These are phyloP conservation scores for Sakesphorus luctuosus DNA, from an alignment of 2,113 vertebrate genomes.

Conservation along the genomic window DNA sequence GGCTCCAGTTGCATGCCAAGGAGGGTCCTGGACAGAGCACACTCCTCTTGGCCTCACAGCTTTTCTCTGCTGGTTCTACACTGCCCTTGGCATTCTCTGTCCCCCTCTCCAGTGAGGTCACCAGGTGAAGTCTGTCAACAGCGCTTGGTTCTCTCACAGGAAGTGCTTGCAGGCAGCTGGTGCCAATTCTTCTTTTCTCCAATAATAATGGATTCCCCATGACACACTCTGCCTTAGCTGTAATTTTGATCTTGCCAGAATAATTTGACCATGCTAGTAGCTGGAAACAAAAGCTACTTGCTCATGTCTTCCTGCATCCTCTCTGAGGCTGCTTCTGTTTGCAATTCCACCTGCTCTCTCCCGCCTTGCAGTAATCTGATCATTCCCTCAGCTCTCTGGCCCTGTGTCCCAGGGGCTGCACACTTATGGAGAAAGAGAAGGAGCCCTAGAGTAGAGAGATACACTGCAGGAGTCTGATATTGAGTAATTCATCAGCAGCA, in stretches of 20 bases:
- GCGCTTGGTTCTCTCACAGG: neutral
- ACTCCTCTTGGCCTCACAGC: neutral
- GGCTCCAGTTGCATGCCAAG: accelerated
- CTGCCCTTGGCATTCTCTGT: neutral
- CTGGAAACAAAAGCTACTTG: constrained; percentile 40
- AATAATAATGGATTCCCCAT: neutral
- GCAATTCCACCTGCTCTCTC: neutral
- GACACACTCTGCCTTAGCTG: neutral
- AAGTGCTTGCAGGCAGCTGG: neutral
- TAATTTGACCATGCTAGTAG: neutral
- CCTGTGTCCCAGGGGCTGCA: neutral
- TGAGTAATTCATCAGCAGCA: neutral
- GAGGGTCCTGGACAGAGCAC: neutral
- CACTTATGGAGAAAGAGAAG: neutral
- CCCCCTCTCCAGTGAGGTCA: neutral
- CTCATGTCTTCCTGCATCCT: neutral
- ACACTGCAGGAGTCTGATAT: neutral
- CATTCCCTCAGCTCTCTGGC: neutral
- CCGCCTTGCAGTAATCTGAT: neutral
- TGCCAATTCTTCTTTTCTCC: neutral
- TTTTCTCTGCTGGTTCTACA: neutral
- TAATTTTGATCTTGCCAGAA: constrained; percentile 26
- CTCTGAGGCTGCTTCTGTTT: neutral
- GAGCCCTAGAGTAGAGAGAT: neutral
- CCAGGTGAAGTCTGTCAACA: neutral